Conservation (phyloP, 2,113 vertebrate species). For the Pithys albifrons region DNA sequence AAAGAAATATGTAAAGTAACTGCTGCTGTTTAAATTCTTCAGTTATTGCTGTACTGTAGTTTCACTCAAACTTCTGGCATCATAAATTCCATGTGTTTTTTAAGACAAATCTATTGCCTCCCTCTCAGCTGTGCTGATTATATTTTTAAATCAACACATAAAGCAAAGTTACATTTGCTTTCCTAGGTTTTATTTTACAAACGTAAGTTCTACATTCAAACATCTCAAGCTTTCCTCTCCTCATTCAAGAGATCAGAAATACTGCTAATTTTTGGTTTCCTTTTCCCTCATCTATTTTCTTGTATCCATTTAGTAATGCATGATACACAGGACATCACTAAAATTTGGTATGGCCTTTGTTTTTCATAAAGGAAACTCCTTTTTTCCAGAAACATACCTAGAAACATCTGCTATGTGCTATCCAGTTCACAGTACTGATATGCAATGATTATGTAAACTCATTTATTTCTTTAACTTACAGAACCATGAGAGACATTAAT, state of each 20-base stretch:
- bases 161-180: background rate
- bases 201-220: fast-evolving
- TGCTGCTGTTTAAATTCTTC: background rate
- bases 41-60: background rate
- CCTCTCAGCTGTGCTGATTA: background rate
- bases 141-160: background rate
- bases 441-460: background rate
- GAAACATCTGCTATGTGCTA: background rate
- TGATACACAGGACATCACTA: background rate
- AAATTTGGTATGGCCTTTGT: background rate
- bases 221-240: background rate
- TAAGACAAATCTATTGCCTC: background rate
- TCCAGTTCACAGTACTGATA: background rate
- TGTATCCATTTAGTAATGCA: background rate
- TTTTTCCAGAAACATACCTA: background rate
- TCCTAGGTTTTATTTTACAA: background rate
- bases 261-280: background rate
- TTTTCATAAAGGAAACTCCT: background rate
- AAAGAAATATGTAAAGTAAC: background rate
- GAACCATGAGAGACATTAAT: background rate
- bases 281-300: background rate
- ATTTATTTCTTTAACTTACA: background rate
- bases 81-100: background rate
- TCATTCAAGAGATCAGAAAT: background rate
- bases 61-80: background rate